Evolutionary conservation across 2,797 vertebrate genomes (phyloP), one percentile per base, ranked within the genome.

Genomic region (Micromesistius poutassou): DNA sequence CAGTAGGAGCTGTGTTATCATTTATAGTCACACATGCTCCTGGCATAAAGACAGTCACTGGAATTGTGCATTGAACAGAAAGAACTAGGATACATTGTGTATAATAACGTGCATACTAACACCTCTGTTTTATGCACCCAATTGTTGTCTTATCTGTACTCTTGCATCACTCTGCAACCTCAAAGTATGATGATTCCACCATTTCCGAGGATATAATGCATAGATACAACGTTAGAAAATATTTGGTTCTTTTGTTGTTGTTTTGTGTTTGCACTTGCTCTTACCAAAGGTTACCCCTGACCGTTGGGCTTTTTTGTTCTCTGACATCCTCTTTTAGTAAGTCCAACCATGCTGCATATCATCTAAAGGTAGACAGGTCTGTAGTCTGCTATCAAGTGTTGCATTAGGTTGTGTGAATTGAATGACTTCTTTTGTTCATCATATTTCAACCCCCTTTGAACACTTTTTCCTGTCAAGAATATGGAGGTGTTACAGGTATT

Each of bases 21-120:
- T 93, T 92, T 91, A 87, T 91, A 88, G 89, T 90, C 89, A 87
- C 83, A 91, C 92, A 92, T 87, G 92, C 90, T 91, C 81, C 85
- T 89, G 88, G 88, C 90, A 79, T 87, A 86, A 85, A 88, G 90
- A 82, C 87, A 90, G 83, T 85, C 88, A 89, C 89, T 91, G 88
- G 89, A 91, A 93, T 92, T 89, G 90, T 86, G 91, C 89, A 90
- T 90, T 88, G 90, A 91, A 90, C 88, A 91, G 90, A 86, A 86
- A 82, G 83, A 85, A 91, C 90, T 86, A 89, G 84, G 88, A 92
- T 91, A 91, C 76, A 40, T 93, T 89, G 88, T 90, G 84, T 90
- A 89, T 90, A 89, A 93, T 91, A 93, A 91, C 77, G 77, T 90
- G 86, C 90, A 91, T 91, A 84, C 90, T 89, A 93, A 94, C 93